Conservation (phyloP, 2,113 vertebrate species). For the Caranx ignobilis region DNA sequence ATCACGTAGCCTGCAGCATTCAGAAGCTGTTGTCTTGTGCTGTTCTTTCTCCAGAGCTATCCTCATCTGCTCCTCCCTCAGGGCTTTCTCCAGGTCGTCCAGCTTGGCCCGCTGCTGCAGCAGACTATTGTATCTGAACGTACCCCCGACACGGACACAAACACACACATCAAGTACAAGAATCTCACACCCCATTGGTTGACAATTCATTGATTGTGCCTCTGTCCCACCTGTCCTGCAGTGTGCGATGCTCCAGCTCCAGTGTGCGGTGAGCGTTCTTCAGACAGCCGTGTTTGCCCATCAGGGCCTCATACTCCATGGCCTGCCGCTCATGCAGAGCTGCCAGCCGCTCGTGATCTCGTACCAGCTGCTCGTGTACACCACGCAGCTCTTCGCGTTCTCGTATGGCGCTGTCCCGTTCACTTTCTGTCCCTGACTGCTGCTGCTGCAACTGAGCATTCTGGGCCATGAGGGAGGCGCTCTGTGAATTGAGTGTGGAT, state of each 20-base stretch:
- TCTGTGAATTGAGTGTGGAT: conserved; percentile 94
- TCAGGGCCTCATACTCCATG: conserved; percentile 91
- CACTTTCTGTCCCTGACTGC: conserved; percentile 90
- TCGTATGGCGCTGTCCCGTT: conserved; percentile 87
- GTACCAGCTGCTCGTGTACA: conserved; percentile 90
- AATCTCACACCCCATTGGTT: background rate
- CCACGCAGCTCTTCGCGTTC: conserved; percentile 91
- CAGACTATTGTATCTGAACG: conserved; percentile 86
- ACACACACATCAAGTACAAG: background rate
- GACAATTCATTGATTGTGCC: background rate
- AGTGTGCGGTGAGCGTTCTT: conserved; percentile 93
- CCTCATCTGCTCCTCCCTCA: conserved; percentile 93
- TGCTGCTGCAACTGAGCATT: conserved; percentile 94
- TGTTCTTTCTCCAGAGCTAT: conserved; percentile 92
- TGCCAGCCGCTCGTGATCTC: conserved; percentile 93
- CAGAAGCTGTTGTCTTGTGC: conserved; percentile 88
- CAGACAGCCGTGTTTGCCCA: conserved; percentile 92
- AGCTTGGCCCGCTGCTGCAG: conserved; percentile 92
- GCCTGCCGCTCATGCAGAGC: conserved; percentile 95
- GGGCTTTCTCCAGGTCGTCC: conserved; percentile 91
- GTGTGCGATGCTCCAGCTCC: conserved; percentile 93
- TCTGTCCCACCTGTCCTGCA: conserved; percentile 89
- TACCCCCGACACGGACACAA: background rate
- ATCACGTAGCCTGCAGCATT: conserved; percentile 90
- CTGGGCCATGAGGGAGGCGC: conserved; percentile 94